A percentile compares a stretch with the other conserved stretches of the same genome.
These are phyloP conservation scores for Syrista parreyssii DNA, from an alignment of 2,888 invertebrate genomes.

Conservation along the genomic window DNA sequence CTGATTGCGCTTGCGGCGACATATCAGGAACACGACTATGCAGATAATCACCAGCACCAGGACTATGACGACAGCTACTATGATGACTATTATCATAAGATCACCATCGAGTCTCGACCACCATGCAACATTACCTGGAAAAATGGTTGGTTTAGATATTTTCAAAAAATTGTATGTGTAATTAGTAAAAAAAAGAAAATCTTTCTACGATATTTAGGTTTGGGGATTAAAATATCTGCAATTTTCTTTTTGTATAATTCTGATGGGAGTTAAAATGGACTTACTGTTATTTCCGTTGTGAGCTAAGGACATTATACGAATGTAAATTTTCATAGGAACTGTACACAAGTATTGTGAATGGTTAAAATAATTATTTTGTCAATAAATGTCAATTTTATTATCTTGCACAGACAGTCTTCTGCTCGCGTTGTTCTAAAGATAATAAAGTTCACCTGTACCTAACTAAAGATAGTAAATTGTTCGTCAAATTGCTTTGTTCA, in stretches of 20 bases:
- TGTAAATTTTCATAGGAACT: background rate
- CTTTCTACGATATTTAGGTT: conserved; percentile 14
- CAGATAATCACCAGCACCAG: conserved; percentile 82
- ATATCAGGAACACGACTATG: conserved; percentile 87
- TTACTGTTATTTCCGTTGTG: conserved; percentile 38
- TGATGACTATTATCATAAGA: conserved; percentile 80
- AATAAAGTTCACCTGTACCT: too few species aligned
- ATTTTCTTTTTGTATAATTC: background rate
- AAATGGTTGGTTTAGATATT: background rate
- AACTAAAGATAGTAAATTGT: too few species aligned
- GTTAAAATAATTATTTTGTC: too few species aligned
- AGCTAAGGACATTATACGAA: conserved; percentile 23
- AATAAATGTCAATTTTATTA: background rate
- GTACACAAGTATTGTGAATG: too few species aligned
- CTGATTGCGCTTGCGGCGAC: conserved; percentile 82
- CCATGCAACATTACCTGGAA: conserved; percentile 82
- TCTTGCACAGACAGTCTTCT: background rate
- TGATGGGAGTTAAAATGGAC: conserved; percentile 12
- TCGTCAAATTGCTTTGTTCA: too few species aligned
- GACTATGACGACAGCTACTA: conserved; percentile 76
- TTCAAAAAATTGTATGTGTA: conserved; percentile 2
- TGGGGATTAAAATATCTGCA: background rate
- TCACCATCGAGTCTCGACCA: conserved; percentile 84
- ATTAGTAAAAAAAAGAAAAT: conserved; percentile 8
- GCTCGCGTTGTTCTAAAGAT: background rate